Percentiles rank a stretch among this genome's conserved stretches.
These are phyloP conservation scores for Salvator merianae DNA, from an alignment of 2,113 vertebrate species.

Conservation along the genomic window DNA sequence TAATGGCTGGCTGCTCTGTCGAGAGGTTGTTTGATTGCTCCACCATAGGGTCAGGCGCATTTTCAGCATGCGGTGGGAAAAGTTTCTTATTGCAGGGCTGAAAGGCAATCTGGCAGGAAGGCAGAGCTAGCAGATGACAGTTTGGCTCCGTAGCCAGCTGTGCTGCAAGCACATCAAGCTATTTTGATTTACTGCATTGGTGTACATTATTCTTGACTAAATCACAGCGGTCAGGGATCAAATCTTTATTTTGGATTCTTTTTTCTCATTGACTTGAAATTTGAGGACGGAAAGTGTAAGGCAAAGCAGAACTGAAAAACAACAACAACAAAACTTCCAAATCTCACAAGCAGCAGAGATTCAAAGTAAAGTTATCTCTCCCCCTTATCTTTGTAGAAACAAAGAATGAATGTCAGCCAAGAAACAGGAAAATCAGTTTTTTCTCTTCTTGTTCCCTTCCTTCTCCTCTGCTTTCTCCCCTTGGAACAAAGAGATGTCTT, in stretches of 20 bases:
- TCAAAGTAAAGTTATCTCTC: slow-evolving; percentile 46
- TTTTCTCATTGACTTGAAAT: not conserved
- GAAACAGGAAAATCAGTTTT: slow-evolving; percentile 44
- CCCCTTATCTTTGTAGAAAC: slow-evolving; percentile 41
- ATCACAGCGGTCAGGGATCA: not conserved
- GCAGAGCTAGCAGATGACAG: not conserved
- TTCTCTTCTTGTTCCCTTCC: slow-evolving; percentile 25
- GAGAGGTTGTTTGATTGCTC: not conserved
- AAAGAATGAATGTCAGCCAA: slow-evolving; percentile 60
- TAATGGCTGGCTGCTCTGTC: not conserved
- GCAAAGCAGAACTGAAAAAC: no score
- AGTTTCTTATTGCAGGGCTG: not conserved
- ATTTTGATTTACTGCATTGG: not conserved
- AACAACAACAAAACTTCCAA: not conserved
- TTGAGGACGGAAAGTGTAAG: not conserved
- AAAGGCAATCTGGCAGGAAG: not conserved
- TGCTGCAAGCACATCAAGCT: not conserved
- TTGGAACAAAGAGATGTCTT: slow-evolving; percentile 67
- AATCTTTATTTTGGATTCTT: not conserved
- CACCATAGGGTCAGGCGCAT: not conserved
- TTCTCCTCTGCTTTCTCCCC: slow-evolving; percentile 26
- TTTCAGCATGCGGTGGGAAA: not conserved
- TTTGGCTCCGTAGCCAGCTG: not conserved
- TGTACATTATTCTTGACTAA: not conserved
- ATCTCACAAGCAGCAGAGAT: slow-evolving; percentile 22